Evolutionary conservation across 2,113 vertebrate species (phyloP).

Genomic region (Gorilla gorilla): DNA sequence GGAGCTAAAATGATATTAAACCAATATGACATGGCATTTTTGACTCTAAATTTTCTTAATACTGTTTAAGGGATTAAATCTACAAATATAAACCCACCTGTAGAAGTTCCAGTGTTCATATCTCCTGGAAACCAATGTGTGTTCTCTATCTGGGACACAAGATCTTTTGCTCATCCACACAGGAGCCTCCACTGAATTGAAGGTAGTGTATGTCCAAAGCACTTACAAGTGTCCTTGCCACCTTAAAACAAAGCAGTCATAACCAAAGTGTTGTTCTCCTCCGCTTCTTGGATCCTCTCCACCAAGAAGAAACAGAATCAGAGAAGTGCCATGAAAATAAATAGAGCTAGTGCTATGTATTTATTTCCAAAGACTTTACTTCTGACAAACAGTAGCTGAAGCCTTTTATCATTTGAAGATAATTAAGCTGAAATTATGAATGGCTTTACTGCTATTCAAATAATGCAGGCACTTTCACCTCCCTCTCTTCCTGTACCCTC

Average conservation of each 20-base stretch:
- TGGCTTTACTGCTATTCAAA: background rate
- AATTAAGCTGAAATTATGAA: slow-evolving; percentile 55
- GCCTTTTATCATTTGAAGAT: slow-evolving; percentile 11
- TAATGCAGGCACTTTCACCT: background rate
- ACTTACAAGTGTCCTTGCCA: background rate
- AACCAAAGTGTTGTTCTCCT: background rate
- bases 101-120: background rate
- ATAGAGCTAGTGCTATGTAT: background rate
- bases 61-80: background rate
- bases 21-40: background rate
- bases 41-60: background rate
- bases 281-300: background rate
- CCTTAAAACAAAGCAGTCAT: background rate
- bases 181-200: background rate
- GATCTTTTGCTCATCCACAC: background rate
- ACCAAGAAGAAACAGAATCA: background rate
- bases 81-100: background rate
- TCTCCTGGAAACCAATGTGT: background rate
- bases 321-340: background rate
- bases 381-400: background rate
- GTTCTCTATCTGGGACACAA: background rate
- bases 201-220: background rate
- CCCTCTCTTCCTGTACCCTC: background rate
- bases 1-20: background rate
- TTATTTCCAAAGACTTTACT: slow-evolving; percentile 31